Percentiles rank a stretch among this genome's conserved stretches.
Evolutionary conservation across 2,113 vertebrate species (phyloP).

Genomic region (Cyprinus carpio): DNA sequence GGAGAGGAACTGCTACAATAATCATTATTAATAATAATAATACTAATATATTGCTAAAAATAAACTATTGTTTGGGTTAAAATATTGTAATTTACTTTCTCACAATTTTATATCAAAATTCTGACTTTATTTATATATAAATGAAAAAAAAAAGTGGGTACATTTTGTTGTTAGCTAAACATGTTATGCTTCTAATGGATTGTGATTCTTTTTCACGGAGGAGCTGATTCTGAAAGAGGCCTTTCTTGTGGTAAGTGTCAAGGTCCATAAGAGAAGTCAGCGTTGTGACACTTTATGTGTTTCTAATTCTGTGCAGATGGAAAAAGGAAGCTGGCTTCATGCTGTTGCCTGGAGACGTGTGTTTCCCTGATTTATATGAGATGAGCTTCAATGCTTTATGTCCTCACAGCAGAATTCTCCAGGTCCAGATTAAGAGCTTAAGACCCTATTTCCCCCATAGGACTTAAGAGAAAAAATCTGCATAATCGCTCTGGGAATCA

Average conservation of each 20-base stretch:
- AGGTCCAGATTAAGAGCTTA: slow-evolving; percentile 22
- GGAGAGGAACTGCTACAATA: background rate
- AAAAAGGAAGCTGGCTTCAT: slow-evolving; percentile 2
- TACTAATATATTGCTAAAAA: too few relatives aligned
- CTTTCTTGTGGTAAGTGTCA: background rate
- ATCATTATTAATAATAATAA: background rate
- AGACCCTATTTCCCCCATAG: background rate
- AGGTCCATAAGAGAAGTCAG: background rate
- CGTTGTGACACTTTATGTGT: slow-evolving; percentile 2
- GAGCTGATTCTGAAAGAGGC: background rate
- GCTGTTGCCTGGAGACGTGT: slow-evolving; percentile 37
- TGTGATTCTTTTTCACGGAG: background rate
- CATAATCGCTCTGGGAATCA: background rate
- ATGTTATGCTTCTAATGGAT: background rate
- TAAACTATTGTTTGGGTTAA: too few relatives aligned
- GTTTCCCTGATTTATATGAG: slow-evolving; percentile 5
- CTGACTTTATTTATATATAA: too few relatives aligned
- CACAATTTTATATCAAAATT: too few relatives aligned
- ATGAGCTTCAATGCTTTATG: slow-evolving; percentile 29
- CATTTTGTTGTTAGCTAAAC: background rate
- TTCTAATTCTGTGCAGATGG: slow-evolving; percentile 20
- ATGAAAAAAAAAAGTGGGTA: background rate
- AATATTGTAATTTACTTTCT: too few relatives aligned
- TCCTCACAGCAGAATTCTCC: slow-evolving; percentile 10
- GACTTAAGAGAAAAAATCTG: background rate